Evolutionary conservation across 1,140 invertebrate genomes (phyloP).

Genomic region (Aphelinus certus): DNA sequence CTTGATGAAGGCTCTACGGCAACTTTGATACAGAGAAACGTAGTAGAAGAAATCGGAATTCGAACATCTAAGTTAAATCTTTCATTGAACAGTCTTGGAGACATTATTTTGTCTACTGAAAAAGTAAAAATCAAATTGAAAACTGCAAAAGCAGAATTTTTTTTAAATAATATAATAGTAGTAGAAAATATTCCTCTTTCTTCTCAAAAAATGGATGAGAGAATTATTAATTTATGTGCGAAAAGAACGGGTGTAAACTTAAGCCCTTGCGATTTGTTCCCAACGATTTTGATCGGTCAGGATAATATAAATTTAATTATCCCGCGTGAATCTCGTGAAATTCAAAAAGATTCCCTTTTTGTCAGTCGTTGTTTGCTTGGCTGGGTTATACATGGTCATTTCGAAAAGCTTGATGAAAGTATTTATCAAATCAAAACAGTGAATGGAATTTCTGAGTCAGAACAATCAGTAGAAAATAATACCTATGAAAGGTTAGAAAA

Average conservation of each 20-base stretch:
- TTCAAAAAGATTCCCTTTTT: neutral
- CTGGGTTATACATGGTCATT: constrained; percentile 7
- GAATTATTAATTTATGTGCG: neutral
- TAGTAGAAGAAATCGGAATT: neutral
- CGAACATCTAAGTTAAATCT: neutral
- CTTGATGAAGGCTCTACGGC: neutral
- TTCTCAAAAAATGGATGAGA: neutral
- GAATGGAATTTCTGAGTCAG: neutral
- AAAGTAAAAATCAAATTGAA: constrained; percentile 8
- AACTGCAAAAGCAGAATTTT: neutral
- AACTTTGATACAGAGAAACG: neutral
- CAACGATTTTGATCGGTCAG: constrained; percentile 5
- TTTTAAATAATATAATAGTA: constrained; percentile 2
- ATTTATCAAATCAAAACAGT: neutral
- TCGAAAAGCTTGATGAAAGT: neutral
- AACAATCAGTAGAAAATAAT: neutral
- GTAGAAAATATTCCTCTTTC: constrained; percentile 1
- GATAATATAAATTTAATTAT: constrained; percentile 13
- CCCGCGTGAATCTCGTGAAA: neutral
- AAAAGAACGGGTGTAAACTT: neutral
- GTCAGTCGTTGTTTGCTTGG: constrained; percentile 7
- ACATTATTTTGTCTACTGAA: neutral
- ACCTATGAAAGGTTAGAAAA: neutral
- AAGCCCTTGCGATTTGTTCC: neutral
- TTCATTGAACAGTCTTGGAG: neutral